Evolutionary conservation across 1,140 invertebrate genomes (phyloP), one percentile per base, ranked within the genome.

Genomic region (Eupeodes corollae): DNA sequence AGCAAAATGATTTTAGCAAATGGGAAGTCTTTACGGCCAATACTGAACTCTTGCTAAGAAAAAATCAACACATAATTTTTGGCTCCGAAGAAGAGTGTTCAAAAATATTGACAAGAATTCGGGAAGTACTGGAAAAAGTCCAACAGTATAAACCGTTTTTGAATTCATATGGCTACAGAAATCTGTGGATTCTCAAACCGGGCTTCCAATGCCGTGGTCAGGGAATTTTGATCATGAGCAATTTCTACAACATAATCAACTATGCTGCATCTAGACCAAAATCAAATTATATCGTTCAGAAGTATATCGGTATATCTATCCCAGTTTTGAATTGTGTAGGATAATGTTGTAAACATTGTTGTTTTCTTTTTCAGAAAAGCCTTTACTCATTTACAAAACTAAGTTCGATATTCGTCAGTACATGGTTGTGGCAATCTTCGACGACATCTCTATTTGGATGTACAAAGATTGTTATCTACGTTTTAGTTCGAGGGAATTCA

Each of bases 161-260:
- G 21, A 3, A 26, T 26, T 26, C 21, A 26, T 91, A 91, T 69
- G 89, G 89, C 5, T 74, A 73, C 40, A 78, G 80, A 52, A 92
- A 94, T 70, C 79, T 92, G 45, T 95, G 92, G 91, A 94, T 96
- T 50, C 75, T 94, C 13, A 96, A 96, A 69, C 92, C 92, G 1
- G 86, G 83, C 5, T 80, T 86, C 51, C 80, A 85, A 48, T 91
- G 86, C 18, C 75, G 88, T 56, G 91, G 92, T 1, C 75, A 83
- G 53, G 91, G 91, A n/a, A 94, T 95, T 32, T 63, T 70, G 47
- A 65, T 78, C 52, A 69, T 70, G 21, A 75, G 69, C 42, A 70
- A 70, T 49, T 57, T 75, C 39, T 66, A 68, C 46, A 70, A 83
- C 12, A 89, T 96, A 52, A 59, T 86, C 55, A 70, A 79, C 48